Base-by-base conservation (phyloP, 2,797 vertebrate species). In the Champsocephalus gunnari region DNA sequence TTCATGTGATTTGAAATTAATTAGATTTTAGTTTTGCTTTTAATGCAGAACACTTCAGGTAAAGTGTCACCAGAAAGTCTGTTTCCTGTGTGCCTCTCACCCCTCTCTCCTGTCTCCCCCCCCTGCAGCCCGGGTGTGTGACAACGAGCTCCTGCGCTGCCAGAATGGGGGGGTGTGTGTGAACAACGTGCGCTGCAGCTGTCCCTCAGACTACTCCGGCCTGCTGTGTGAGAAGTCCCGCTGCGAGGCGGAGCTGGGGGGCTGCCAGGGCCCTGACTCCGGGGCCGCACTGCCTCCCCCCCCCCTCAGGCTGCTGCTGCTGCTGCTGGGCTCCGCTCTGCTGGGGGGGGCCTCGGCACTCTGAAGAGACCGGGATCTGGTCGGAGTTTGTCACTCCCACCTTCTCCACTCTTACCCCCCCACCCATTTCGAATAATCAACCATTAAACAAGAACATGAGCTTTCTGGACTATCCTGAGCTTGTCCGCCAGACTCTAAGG, bases 131-230 rank as follows among this genome's bases (percentile, higher is more conserved):
- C 97, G 96, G 3, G 96, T 99, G 57, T 99, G 98, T 12, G 97
- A 99, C 95, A 96, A 99, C 1, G 97, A 99, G 44, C 95, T 99
- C 9, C 95, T 95, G 89, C 97, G 97, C 73, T 99, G 98, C 91
- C 97, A 99, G 94, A 99, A 99, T 3, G 98, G 97, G 12, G 98
- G 98, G 0, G 95, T 94, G 0, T 99, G 98, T 71, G 90, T 97
- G 91, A 96, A 96, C 95, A 97, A 98, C 32, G 77, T 96, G 83
- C 95, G 94, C 43, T 99, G 98, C 93, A 95, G 90, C 89, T 99
- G 98, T 81, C 94, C 96, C 0, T 65, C 93, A 0, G 93, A 92
- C 9, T 98, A 95, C 94, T 96, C 93, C 0, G 98, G 98, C 81
- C 93, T 99, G 88, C 93, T 97, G 66, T 99, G 98, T 0, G 97